These are phyloP conservation scores for Orientallactaga sibirica DNA, from an alignment of 2,797 vertebrate species.

Conservation along the genomic window DNA sequence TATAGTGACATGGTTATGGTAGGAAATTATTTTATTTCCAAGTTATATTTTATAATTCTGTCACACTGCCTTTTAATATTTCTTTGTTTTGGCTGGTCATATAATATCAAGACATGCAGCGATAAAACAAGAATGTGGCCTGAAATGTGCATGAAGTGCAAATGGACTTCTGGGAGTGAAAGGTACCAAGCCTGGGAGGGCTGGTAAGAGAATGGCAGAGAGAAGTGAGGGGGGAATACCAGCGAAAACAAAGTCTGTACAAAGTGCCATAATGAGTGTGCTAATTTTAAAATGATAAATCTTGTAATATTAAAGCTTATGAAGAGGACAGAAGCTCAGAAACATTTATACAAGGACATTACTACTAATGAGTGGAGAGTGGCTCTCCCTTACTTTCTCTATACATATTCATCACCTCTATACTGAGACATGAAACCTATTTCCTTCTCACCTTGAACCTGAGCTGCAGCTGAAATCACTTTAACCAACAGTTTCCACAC, in stretches of 20 bases:
- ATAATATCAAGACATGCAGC: constrained; percentile 31
- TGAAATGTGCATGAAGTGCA: background rate
- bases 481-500: background rate
- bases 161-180: background rate
- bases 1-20: background rate
- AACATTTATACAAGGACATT: background rate
- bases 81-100: constrained; percentile 32
- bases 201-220: too few relatives aligned
- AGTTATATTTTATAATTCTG: constrained; percentile 38
- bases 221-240: background rate
- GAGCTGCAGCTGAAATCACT: background rate
- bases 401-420: background rate
- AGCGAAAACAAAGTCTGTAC: background rate
- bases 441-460: background rate
- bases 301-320: constrained; percentile 3
- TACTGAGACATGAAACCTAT: background rate
- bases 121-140: background rate
- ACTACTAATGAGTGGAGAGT: background rate
- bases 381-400: background rate
- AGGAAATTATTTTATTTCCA: background rate
- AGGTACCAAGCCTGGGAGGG: too few relatives aligned
- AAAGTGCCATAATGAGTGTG: background rate
- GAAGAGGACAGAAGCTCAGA: background rate
- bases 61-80: constrained; percentile 33
- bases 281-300: background rate